Evolutionary conservation across 2,113 vertebrate species (phyloP), one percentile per base, ranked within the genome.

Genomic region (Erinaceus europaeus): DNA sequence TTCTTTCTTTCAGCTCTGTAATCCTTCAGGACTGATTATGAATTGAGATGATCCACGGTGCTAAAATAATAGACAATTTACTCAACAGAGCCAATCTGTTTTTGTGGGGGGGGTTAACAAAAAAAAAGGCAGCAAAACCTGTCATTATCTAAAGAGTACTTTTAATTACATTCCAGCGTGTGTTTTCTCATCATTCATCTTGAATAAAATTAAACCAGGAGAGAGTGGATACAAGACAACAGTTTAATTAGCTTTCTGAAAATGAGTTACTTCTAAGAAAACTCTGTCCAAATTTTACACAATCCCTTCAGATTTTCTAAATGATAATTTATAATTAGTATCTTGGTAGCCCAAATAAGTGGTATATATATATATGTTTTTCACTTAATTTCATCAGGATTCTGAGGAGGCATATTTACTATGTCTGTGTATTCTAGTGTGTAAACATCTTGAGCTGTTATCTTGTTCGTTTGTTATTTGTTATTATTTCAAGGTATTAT

Each of bases 241-340:
- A 91, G 50, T 93, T 95, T 93, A 95, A 92, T 95, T 95, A 81
- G 90, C 93, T 90, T 95, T 94, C 90, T 93, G 83, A 96, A 97
- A 95, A 86, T 88, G 75, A 96, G 88, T 93, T 95, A 89, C 96
- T 96, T 96, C 91, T 55, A 86, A 94, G 64, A 93, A 96, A 94
- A 92, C 86, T 90, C 64, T 93, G 87, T 94, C 88, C 87, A 91
- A 95, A 95, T 88, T 29, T 83, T 71, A 96, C 78, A 74, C 93
- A 92, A 68, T 76, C 61, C 57, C 40, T 29, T 38, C 73, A 91
- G 76, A 95, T 81, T 76, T 76, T 93, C 94, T 93, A 25, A 77
- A 88, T 92, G 90, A 92, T 93, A 93, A 67, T 77, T 75, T 75
- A 34, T 13, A 83, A 23, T 62, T 75, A 82, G 36, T 85, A 64